These are phyloP conservation scores for Anas capensis DNA, from an alignment of 2,797 vertebrate species.

Conservation along the genomic window DNA sequence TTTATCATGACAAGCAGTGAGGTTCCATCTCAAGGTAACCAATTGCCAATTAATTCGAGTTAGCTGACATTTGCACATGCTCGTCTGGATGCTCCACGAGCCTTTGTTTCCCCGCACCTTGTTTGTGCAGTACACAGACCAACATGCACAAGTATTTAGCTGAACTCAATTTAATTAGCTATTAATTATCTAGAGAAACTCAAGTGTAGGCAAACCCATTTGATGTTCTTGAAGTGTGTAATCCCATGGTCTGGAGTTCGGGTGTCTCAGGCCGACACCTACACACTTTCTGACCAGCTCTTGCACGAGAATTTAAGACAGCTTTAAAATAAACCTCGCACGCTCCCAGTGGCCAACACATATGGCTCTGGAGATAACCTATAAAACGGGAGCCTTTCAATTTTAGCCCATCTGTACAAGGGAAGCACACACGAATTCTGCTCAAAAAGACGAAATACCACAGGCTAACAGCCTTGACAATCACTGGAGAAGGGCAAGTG, in stretches of 20 bases:
- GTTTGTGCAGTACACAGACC: background rate
- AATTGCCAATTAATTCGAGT: conserved; percentile 62
- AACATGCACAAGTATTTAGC: background rate
- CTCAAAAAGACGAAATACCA: background rate
- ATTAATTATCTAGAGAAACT: conserved; percentile 7
- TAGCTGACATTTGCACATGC: conserved; percentile 48
- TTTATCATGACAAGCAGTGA: conserved; percentile 58
- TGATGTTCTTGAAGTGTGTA: background rate
- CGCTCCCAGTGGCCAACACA: background rate
- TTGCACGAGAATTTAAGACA: background rate
- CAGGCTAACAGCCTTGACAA: background rate
- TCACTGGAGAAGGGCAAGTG: background rate
- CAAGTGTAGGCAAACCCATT: background rate
- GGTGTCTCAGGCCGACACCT: background rate
- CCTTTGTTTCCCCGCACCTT: conserved; percentile 40
- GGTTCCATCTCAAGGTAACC: conserved; percentile 59
- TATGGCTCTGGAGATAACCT: background rate
- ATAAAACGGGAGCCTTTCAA: background rate
- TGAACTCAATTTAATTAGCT: conserved; percentile 40
- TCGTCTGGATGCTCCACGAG: conserved; percentile 14
- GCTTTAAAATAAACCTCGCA: background rate
- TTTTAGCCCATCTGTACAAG: background rate
- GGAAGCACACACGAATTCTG: background rate
- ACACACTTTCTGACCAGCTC: background rate
- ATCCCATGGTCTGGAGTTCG: accelerated